Evolutionary conservation across 2,797 vertebrate species (phyloP).

Genomic region (Tolypeutes matacus): DNA sequence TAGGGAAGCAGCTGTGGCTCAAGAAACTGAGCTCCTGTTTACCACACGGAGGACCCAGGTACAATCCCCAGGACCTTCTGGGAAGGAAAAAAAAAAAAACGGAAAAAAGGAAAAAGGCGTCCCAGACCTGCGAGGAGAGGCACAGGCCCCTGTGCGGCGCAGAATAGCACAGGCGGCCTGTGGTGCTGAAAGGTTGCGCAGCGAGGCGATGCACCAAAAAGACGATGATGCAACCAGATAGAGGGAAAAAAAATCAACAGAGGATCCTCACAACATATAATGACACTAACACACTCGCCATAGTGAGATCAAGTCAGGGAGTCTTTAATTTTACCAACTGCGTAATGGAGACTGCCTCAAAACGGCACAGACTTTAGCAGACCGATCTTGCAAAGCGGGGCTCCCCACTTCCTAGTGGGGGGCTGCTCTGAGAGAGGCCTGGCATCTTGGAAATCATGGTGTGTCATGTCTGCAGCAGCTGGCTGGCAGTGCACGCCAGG

Average conservation of each 20-base stretch:
- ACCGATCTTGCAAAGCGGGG: not conserved
- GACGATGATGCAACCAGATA: not conserved
- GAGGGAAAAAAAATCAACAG: not conserved
- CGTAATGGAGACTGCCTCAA: not conserved
- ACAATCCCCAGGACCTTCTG: no score
- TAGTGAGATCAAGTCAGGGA: not conserved
- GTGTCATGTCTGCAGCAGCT: not conserved
- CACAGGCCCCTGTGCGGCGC: no score
- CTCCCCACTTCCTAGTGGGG: not conserved
- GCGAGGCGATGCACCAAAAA: no score
- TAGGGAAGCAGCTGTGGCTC: no score
- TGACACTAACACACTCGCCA: not conserved
- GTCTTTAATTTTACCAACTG: not conserved
- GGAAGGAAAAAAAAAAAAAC: no score
- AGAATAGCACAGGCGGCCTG: no score
- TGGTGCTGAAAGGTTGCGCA: no score
- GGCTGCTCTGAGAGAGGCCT: not conserved
- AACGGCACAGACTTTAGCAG: not conserved
- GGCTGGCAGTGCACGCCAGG: not conserved
- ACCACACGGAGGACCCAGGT: no score
- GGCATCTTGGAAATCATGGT: not conserved
- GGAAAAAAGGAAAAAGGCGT: no score
- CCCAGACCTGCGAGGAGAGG: no score
- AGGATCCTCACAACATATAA: not conserved
- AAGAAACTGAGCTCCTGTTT: no score